Base-by-base conservation (phyloP, 1,140 invertebrate species). In the Anagrus nilaparvatae region DNA sequence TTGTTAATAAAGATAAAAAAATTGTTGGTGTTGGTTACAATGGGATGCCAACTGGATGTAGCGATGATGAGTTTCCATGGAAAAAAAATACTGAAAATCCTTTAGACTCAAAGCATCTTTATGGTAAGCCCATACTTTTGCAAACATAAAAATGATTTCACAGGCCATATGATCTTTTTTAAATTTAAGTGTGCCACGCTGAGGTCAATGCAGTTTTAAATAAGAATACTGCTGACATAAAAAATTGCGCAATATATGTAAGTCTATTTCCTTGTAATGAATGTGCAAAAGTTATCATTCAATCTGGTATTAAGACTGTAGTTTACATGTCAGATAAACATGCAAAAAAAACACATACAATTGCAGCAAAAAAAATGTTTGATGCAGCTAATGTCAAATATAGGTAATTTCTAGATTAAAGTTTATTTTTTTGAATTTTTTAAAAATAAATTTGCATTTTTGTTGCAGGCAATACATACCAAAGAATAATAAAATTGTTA, bases 171-270 rank as follows among this genome's bases (percentile, higher is more conserved):
- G 18, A 34, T 40, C 9, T 24, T 10, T 5, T 23, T n/a, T 36
- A 23, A 24, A 48, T 51, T 80, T 49, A 63, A 90, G 94, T 97
- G 1, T 96, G 92, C 49, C 94, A 98, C 70, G 94, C 95, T 21
- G 95, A 98, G 72, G 74, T 95, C 63, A 98, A 98, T 74, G 93
- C 95, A 9, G 88, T 98, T 44, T 52, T 97, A 2, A 97, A 97
- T 59, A 92, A 85, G 61, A 96, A 91, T 59, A 70, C 73, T 3
- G 67, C 74, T 0, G 77, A 84, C 69, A 63, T 94, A 0, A 78
- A 79, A 52, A 74, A 79, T 46, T 93, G 89, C 55, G 78, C 72
- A 1, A 77, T 97, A 1, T 98, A 93, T 63, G 85, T 90, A 0
- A 81, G 76, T 1, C 60, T 92, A 6, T 97, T 96, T 64, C 93